Evolutionary conservation across 1,140 invertebrate species (phyloP), one percentile per base, ranked within the genome.

Genomic region (Copidosoma floridanum): DNA sequence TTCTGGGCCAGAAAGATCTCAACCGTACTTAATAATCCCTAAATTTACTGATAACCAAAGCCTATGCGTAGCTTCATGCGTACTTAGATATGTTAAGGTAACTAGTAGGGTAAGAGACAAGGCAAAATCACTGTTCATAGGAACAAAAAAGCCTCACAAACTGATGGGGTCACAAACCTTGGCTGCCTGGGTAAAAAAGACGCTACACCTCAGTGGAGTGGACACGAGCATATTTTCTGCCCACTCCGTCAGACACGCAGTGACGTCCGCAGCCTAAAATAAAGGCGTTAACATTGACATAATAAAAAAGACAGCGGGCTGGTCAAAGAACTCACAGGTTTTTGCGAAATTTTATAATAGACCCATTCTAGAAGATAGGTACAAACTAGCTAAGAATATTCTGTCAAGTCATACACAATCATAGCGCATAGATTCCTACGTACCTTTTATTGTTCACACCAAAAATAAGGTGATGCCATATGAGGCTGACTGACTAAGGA

Each of bases 161-260:
- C 29, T 44, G 3, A 46, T 56, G 14, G 23, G 52, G 14, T 26
- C 52, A 18, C 44, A 62, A 50, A 48, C 46, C 20, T 37, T 62
- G 11, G 41, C 43, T 27, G 20, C 20, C 24, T 62, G 60, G 53
- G 38, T 62, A 20, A 62, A 62, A 41, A 20, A 8, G 2, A 8
- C 29, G 12, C 26, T 62, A 29, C 7, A 35, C 18, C 20, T 56
- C 29, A 50, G 44, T 21, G 53, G 60, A 12, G 21, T 62, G 8
- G 46, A 62, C 32, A 62, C 52, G 8, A 50, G n/a, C n/a, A n/a
- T n/a, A n/a, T n/a, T n/a, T n/a, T n/a, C n/a, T n/a, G n/a, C n/a
- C n/a, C n/a, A n/a, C 24, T 47, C 40, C 23, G 56, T 38, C 8
- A 40, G 47, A 40, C 57, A 14, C 26, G 32, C 21, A n/a, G 21